Conservation (phyloP, 2,797 vertebrate species). For the Saxicola maurus region DNA sequence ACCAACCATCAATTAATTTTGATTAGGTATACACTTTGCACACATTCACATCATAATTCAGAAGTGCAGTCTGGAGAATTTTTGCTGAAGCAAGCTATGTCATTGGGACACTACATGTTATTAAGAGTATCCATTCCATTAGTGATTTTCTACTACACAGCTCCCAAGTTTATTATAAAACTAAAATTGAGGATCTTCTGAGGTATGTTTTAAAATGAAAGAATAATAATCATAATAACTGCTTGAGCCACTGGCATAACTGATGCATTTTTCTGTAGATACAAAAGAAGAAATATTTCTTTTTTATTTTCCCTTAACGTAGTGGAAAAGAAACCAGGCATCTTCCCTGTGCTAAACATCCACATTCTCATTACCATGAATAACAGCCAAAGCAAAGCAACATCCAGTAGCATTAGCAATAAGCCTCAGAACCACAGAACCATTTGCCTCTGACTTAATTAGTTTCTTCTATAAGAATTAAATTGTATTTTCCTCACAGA, state of each 20-base stretch:
- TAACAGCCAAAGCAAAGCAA: constrained; percentile 22
- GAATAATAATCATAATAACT: background rate
- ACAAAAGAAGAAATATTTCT: background rate
- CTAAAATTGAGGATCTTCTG: background rate
- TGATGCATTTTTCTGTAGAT: background rate
- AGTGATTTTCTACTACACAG: background rate
- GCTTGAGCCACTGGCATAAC: background rate
- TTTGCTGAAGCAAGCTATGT: background rate
- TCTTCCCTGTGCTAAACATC: background rate
- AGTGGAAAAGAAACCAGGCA: background rate
- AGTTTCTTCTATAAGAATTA: constrained; percentile 51
- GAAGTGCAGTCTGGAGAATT: background rate
- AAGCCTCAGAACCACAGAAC: constrained; percentile 38
- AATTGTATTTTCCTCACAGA: constrained; percentile 49
- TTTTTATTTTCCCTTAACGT: background rate
- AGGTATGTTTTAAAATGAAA: constrained; percentile 7
- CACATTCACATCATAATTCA: background rate
- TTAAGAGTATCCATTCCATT: background rate
- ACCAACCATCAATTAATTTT: background rate
- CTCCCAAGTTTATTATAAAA: background rate
- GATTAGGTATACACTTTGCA: background rate
- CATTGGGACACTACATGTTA: background rate
- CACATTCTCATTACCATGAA: constrained; percentile 32
- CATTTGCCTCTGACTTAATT: constrained; percentile 55
- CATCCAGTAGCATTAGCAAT: constrained; percentile 32